These are phyloP conservation scores for Bubo blakistoni DNA, from an alignment of 2,113 vertebrate species.

Conservation along the genomic window DNA sequence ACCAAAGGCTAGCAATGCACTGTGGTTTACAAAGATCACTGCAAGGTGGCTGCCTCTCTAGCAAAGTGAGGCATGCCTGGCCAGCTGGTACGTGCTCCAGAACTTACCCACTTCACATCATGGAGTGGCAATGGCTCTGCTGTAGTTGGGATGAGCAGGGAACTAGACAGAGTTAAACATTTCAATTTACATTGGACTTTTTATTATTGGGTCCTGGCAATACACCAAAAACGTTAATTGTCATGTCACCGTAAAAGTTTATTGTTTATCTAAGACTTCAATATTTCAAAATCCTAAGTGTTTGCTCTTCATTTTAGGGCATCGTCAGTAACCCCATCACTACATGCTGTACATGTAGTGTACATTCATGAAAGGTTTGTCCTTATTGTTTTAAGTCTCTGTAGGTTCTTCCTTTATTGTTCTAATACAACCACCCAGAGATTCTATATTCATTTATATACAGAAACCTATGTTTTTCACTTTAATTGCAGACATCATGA, in stretches of 20 bases:
- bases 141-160: background rate
- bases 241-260: background rate
- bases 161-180: background rate
- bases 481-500: background rate
- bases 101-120: background rate
- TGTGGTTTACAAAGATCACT: background rate
- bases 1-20: background rate
- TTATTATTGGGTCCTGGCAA: background rate
- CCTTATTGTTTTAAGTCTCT: background rate
- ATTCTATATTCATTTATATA: background rate
- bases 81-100: background rate
- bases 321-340: background rate
- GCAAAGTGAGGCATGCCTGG: background rate
- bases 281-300: background rate
- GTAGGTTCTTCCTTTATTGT: background rate
- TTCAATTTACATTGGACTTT: background rate
- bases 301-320: background rate
- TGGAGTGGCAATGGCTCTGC: background rate
- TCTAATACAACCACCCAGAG: background rate
- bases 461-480: background rate
- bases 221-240: background rate
- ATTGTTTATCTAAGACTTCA: background rate
- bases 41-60: slow-evolving; percentile 1
- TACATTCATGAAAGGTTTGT: background rate
- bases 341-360: background rate